Evolutionary conservation across 1,140 invertebrate genomes (phyloP), one percentile per base, ranked within the genome.

Genomic region (Zaprionus taronus): DNA sequence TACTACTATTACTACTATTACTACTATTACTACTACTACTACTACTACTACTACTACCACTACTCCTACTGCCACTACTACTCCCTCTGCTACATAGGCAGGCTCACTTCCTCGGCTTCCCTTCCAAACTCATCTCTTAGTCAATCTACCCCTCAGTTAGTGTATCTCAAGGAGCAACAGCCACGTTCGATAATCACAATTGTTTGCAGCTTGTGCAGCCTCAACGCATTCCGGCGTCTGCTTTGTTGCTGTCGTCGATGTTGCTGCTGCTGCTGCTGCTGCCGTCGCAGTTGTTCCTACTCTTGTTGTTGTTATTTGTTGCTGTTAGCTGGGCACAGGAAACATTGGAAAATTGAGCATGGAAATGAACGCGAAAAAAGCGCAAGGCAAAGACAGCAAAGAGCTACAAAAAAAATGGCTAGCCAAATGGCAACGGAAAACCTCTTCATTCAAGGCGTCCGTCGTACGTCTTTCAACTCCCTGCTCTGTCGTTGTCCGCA

Each of bases 331-430:
- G 79, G 79, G 78, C 81, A 85, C 85, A 89, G 86, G 85, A 89
- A 89, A 90, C 81, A 84, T 84, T 90, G 85, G 81, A 85, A 89
- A 90, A 89, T 90, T 90, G 85, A 90, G 81, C 85, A 90, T 89
- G 85, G 85, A 90, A 89, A 90, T 90, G 86, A 87, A 81, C 79
- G 71, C 67, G 31, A 53, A 51, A n/a, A 53, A 65, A 15, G 31
- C 22, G 24, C 36, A 67, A 24, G 26, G 38, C 65, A 68, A 5
- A 66, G 20, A 55, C 20, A 67, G 71, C 57, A 62, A 58, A 38
- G 22, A 36, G 26, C n/a, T 22, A n/a, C n/a, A 61, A 51, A 87
- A 81, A 85, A 80, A 89, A 89, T 84, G 57, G 68, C 69, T 72
- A 70, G 83, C 75, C 38, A 73, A 78, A 79, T 78, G 74, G 82